A percentile compares a stretch with the other conserved stretches of the same genome.
Evolutionary conservation across 2,888 invertebrate species (phyloP).

Genomic region (Drosophila robusta): DNA sequence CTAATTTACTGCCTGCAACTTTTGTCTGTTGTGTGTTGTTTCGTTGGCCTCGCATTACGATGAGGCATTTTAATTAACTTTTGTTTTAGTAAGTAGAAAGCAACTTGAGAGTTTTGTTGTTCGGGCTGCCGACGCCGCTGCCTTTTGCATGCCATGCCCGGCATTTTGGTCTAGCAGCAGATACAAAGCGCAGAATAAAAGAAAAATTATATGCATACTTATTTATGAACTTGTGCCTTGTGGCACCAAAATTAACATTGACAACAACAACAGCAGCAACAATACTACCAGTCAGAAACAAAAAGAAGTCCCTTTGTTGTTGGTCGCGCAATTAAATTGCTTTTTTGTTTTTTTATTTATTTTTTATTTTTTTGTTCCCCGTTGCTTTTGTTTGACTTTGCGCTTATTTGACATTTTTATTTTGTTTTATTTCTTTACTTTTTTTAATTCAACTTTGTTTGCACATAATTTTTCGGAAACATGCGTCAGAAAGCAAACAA

Average conservation of each 20-base stretch:
- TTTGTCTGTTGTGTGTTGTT: constrained; percentile 50
- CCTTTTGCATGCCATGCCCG: constrained; percentile 44
- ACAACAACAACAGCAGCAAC: constrained; percentile 61
- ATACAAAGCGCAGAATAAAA: constrained; percentile 49
- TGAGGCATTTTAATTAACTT: constrained; percentile 78
- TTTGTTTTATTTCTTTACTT: constrained; percentile 48
- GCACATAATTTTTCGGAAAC: constrained; percentile 78
- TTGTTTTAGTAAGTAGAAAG: constrained; percentile 74
- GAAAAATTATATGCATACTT: constrained; percentile 66
- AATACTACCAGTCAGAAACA: constrained; percentile 36
- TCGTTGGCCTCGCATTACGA: constrained; percentile 71
- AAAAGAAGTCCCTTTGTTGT: constrained; percentile 56
- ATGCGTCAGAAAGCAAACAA: constrained; percentile 78
- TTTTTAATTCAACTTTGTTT: constrained; percentile 77
- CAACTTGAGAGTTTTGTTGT: constrained; percentile 68
- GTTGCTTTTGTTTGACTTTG: constrained; percentile 73
- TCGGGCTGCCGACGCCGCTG: constrained; percentile 14
- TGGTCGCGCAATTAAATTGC: constrained; percentile 73
- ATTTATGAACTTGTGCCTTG: constrained; percentile 75
- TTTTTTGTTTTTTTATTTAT: constrained; percentile 39
- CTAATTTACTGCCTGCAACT: constrained; percentile 80
- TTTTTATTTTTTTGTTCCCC: constrained; percentile 11
- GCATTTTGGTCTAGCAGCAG: constrained; percentile 43
- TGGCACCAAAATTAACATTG: constrained; percentile 71
- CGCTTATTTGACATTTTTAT: constrained; percentile 79